Evolutionary conservation across 2,888 invertebrate species (phyloP), one percentile per base, ranked within the genome.

Genomic region (Cybosia mesomella): DNA sequence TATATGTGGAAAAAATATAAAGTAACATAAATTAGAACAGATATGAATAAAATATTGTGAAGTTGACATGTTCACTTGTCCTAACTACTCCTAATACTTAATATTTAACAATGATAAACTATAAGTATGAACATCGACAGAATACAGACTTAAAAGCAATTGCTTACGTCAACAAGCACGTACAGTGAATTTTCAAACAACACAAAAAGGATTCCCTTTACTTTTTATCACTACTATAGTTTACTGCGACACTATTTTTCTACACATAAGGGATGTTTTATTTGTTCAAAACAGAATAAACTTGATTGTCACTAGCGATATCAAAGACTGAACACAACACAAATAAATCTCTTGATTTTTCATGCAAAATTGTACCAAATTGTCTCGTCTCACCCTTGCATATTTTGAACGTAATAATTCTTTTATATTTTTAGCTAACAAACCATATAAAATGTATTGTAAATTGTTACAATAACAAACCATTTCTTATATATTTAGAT

Each of bases 321-420:
- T 58, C 59, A 64, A 64, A 60, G 64, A 34, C 34, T 43, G 7
- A 36, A 32, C 3, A 32, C 3, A 62, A 18, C 0, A 62, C 49
- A 67, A 67, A 67, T 53, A 62, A 49, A n/a, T 28, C 53, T 28
- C 15, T 67, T 62, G 61, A 61, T 60, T 58, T 62, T n/a, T 62
- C 53, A 58, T 22, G 39, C 49, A 63, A 43, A 67, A 61, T 57
- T 15, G 7, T 34, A 63, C 5, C 11, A 39, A 18, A 22, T 21
- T 32, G n/a, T 36, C 9, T 64, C 39, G 24, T 39, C 61, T 32
- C 28, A 21, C 43, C 24, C 28, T 58, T 62, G 43, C 28, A 62
- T 39, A 39, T 32, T 58, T 55, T 22, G 55, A 21, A 49, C 2
- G 21, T 10, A 3, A 22, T 22, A 9, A 10, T 34, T 34, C 34